Evolutionary conservation across 2,113 vertebrate genomes (phyloP), one percentile per base, ranked within the genome.

Genomic region (Geococcyx californianus): DNA sequence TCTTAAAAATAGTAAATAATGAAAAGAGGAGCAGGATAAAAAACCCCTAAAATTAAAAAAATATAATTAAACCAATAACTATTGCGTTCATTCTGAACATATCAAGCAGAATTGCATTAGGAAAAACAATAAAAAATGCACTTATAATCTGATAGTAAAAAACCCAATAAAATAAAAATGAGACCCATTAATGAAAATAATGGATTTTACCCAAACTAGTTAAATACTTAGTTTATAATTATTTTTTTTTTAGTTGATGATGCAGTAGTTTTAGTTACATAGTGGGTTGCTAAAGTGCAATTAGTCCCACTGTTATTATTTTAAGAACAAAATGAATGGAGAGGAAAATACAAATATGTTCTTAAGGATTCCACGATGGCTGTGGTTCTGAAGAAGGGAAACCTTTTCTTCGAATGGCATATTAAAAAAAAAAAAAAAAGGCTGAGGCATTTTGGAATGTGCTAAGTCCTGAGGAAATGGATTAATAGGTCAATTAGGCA

Each of bases 141-240:
- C 89, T 97, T 97, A 97, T 97, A 96, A 96, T 97, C 95, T 97
- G 94, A 98, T 94, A 97, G 96, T 95, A 97, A 97, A 97, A 96
- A 31, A 5, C 60, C 72, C 93, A 96, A 95, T 97, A 97, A 97
- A 98, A 97, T 97, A 98, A 97, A 97, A 96, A 97, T 97, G 94
- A 98, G 96, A 91, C 94, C 94, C 94, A 97, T 98, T 98, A 98
- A 97, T 98, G 96, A 98, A 98, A 98, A 98, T 81, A 98, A 98
- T 97, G 94, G 95, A 96, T 96, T 95, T 97, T 95, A 95, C 96
- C 92, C 95, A 94, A 97, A 96, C 91, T 90, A 51, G 81, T 97
- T 97, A 95, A 97, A 97, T 90, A 94, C 92, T 95, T 97, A 68
- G 36, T 40, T 96, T 79, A 69, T 44, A n/a, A 38, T 77, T 49